phyloP scores from a whole-genome alignment of 2,113 vertebrate genomes.

The Chunga burmeisteri region DNA sequence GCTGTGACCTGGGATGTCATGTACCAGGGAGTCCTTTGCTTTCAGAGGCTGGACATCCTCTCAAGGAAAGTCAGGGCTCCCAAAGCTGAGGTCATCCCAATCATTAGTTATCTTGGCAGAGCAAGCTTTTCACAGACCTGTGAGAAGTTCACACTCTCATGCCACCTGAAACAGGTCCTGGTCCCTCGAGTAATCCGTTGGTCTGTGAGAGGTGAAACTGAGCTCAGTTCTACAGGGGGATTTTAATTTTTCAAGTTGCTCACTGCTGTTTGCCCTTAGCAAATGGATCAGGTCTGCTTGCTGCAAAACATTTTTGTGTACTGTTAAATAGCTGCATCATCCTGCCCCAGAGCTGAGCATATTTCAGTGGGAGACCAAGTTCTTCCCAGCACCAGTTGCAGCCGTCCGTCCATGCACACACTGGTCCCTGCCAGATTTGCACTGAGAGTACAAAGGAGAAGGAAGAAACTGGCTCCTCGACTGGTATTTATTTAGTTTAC shows the following conservation, averaged over 20 bases:
- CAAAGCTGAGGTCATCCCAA: not conserved
- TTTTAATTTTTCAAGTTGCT: not conserved
- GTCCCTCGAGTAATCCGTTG: rapidly evolving
- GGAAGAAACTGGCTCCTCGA: not conserved
- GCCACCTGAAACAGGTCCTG: not conserved
- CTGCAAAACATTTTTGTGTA: not conserved
- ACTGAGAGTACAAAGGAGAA: not conserved
- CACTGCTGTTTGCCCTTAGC: not conserved
- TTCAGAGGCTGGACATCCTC: not conserved
- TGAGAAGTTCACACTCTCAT: not conserved
- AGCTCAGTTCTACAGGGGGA: not conserved
- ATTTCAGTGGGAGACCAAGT: rapidly evolving
- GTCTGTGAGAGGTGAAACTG: not conserved
- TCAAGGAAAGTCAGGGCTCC: not conserved
- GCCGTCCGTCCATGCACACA: not conserved
- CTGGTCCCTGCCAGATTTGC: not conserved
- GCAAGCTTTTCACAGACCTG: not conserved
- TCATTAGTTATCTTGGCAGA: not conserved
- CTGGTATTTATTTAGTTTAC: not conserved
- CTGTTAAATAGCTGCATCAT: not conserved
- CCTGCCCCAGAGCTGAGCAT: not conserved
- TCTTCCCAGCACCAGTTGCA: not conserved
- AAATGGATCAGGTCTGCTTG: not conserved
- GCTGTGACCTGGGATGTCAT: not conserved
- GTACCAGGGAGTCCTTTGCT: not conserved